phyloP scores from a whole-genome alignment of 1,140 invertebrate species.

The Zaprionus kolodkinae region DNA sequence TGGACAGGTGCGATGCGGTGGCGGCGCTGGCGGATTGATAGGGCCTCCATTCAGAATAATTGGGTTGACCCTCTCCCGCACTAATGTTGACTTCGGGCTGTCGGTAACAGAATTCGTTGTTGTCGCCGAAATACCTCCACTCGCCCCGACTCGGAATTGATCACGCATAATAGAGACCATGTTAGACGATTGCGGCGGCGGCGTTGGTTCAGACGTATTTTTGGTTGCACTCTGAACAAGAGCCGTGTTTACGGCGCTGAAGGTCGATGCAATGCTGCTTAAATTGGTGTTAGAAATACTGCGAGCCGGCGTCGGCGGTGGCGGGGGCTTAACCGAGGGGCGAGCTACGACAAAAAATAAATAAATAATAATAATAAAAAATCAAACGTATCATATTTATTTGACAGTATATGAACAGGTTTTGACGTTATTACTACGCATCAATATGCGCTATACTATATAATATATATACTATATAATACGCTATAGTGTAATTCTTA shows the following conservation, averaged over 20 bases:
- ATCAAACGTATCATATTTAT: too few relatives aligned
- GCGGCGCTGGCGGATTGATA: constrained; percentile 76
- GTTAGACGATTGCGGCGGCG: constrained; percentile 58
- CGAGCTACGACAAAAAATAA: constrained; percentile 49
- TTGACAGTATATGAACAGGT: too few relatives aligned
- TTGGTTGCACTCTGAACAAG: constrained; percentile 59
- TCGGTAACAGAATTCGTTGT: constrained; percentile 45
- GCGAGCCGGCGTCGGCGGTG: constrained; percentile 80
- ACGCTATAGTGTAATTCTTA: too few relatives aligned
- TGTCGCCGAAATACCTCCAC: constrained; percentile 44
- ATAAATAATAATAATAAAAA: background rate
- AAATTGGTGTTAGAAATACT: constrained; percentile 83
- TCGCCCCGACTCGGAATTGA: constrained; percentile 65
- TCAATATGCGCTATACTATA: too few relatives aligned
- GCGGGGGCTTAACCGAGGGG: constrained; percentile 80
- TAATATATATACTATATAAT: too few relatives aligned
- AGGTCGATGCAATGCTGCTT: constrained; percentile 54
- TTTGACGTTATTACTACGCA: too few relatives aligned
- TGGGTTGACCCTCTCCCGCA: constrained; percentile 68
- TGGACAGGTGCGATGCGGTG: constrained; percentile 80
- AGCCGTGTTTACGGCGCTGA: constrained; percentile 69
- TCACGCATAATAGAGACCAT: constrained; percentile 76
- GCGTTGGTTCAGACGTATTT: constrained; percentile 54
- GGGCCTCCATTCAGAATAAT: constrained; percentile 79
- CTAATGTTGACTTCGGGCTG: constrained; percentile 58